Evolutionary conservation across 2,113 vertebrate species (phyloP), one percentile per base, ranked within the genome.

Genomic region (Rhynchopsitta pachyrhyncha): DNA sequence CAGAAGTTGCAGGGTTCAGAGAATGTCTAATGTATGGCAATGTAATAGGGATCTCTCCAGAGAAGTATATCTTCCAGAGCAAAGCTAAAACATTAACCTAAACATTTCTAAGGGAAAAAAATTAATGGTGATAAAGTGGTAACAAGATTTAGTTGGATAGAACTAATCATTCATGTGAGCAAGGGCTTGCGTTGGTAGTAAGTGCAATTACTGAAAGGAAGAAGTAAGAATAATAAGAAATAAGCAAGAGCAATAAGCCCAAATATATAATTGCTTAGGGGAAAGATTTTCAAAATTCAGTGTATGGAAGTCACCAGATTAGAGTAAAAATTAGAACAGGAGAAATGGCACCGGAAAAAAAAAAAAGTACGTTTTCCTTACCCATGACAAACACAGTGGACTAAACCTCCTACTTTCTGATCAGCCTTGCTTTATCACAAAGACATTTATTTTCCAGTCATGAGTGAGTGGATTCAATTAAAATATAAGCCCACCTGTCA

Each of bases 41-140:
- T 11, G 7, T 3, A 75, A 84, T 1, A 71, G 28, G 68, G n/a
- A 93, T 37, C 52, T 88, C 79, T 91, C 71, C 62, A 84, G 50
- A 67, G 42, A 52, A 17, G 15, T 52, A 15, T 9, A 2, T 44
- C 55, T 91, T 66, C 68, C 68, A 29, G 41, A 94, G 62, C 39
- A 39, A 77, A 49, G 44, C 14, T 24, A 92, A 91, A 94, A 79
- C 47, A n/a, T 77, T 86, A 95, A 60, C 47, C 85, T 59, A 93
- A 94, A 96, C 69, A 66, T 89, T 96, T 68, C 78, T 63, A 88
- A 78, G 37, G 78, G 49, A 39, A 50, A 86, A 86, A 78, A 90
- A 64, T 25, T 95, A 97, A 96, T 80, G 81, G 89, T 91, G 97
- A 97, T 95, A 67, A 93, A 97, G 83, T 64, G 23, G 67, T 46